These are phyloP conservation scores for Natrix natrix DNA, from an alignment of 2,797 vertebrate species.

Conservation along the genomic window DNA sequence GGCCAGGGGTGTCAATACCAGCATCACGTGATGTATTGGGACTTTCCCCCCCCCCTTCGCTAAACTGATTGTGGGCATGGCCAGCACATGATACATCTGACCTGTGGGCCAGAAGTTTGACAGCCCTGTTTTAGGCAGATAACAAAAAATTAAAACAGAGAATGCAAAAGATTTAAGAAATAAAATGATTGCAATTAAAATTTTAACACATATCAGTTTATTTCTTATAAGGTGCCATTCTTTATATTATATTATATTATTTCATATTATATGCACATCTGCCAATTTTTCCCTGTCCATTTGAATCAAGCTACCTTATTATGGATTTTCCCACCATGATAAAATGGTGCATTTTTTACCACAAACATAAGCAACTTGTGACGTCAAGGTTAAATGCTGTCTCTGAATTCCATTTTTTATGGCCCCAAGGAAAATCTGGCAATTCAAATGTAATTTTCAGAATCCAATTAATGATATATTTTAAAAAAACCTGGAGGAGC, in stretches of 20 bases:
- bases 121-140: background rate
- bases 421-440: background rate
- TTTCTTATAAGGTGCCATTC: background rate
- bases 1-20: too few relatives aligned
- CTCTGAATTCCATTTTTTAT: background rate
- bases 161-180: background rate
- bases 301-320: background rate
- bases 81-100: too few relatives aligned
- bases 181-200: background rate
- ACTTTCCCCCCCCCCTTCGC: too few relatives aligned
- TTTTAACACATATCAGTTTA: background rate
- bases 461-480: background rate
- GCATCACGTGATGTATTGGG: too few relatives aligned
- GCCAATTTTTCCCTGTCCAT: background rate
- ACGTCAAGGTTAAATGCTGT: background rate
- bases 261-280: rapidly evolving
- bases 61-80: too few relatives aligned
- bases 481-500: background rate
- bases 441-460: background rate
- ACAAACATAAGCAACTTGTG: background rate
- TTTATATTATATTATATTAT: background rate
- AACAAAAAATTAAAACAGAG: background rate
- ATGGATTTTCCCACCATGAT: background rate
- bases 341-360: background rate
- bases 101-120: too few relatives aligned